Evolutionary conservation across 2,888 invertebrate species (phyloP).

Genomic region (Diploptera punctata): DNA sequence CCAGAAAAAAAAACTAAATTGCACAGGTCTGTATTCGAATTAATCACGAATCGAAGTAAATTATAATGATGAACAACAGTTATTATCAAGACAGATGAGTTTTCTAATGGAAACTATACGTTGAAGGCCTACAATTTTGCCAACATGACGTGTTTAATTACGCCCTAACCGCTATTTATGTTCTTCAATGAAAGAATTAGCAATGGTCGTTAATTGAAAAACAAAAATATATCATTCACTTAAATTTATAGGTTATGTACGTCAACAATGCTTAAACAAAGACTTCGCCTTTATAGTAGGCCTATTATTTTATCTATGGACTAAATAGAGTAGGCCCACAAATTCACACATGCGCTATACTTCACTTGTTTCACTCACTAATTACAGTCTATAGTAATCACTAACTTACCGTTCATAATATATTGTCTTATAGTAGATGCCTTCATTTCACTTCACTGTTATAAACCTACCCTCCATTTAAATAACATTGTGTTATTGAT

Average conservation of each 20-base stretch:
- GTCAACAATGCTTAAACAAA: no score
- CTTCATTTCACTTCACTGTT: slow-evolving; percentile 1
- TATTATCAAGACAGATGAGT: no score
- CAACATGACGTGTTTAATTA: background rate
- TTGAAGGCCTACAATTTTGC: no score
- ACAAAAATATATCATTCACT: no score
- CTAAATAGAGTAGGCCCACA: no score
- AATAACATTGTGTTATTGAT: background rate
- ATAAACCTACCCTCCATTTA: background rate
- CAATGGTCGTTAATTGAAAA: background rate
- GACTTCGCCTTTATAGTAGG: no score
- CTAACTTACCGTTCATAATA: slow-evolving; percentile 36
- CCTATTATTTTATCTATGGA: no score
- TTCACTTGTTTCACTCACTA: background rate
- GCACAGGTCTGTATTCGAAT: no score
- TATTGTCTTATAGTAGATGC: slow-evolving; percentile 27
- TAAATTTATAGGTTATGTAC: background rate
- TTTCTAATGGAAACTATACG: no score
- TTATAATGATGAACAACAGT: no score
- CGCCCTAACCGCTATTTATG: no score
- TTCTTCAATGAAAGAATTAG: background rate
- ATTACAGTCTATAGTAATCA: background rate
- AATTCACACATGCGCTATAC: slow-evolving; percentile 25
- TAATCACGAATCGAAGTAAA: background rate
- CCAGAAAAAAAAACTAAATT: no score